A percentile compares a stretch with the other conserved stretches of the same genome.
phyloP scores from a whole-genome alignment of 1,140 invertebrate species.

The Apis florea region DNA sequence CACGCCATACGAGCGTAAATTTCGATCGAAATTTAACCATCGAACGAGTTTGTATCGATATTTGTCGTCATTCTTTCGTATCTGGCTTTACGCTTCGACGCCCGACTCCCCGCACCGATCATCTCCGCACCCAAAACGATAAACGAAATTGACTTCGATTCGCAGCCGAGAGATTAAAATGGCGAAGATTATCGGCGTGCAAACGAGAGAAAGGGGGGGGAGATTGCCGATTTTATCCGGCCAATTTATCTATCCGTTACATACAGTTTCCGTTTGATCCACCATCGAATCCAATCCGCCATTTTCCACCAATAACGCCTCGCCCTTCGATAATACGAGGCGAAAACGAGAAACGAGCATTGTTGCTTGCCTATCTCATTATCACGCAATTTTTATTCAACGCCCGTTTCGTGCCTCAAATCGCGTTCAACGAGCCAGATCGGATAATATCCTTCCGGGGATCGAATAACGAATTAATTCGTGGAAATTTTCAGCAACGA shows the following conservation, averaged over 20 bases:
- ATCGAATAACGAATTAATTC: background rate
- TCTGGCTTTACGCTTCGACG: slow-evolving; percentile 16
- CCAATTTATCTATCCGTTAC: slow-evolving; percentile 30
- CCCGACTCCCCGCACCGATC: background rate
- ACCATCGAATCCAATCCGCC: background rate
- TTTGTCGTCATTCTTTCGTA: slow-evolving; percentile 27
- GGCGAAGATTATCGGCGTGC: background rate
- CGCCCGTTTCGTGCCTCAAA: background rate
- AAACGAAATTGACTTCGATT: slow-evolving; percentile 41
- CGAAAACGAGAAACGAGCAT: background rate
- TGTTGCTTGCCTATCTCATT: background rate
- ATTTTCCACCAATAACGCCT: background rate
- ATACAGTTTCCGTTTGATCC: slow-evolving; percentile 2
- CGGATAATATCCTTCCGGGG: slow-evolving; percentile 2
- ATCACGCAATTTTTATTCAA: background rate
- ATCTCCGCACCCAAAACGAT: background rate
- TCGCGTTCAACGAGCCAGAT: background rate
- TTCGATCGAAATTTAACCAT: background rate
- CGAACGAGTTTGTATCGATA: background rate
- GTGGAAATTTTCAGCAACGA: background rate
- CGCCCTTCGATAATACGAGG: background rate
- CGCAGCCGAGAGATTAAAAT: slow-evolving; percentile 30
- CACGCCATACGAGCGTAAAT: background rate
- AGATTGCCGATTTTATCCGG: background rate
- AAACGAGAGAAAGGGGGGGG: background rate